Base-by-base conservation (phyloP, 2,888 invertebrate genomes). In the Catocala sponsa region DNA sequence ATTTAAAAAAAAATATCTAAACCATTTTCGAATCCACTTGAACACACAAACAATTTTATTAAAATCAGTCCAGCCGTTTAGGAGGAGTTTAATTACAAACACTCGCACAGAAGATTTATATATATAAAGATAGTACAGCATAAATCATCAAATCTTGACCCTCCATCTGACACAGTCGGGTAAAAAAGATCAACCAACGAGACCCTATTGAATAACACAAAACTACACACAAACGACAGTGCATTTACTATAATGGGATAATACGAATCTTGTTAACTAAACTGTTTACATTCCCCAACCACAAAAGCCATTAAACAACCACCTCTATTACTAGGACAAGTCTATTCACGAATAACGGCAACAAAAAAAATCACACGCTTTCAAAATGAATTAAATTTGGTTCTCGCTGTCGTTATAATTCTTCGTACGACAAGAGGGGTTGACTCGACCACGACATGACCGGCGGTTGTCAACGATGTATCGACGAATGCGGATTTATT, bases 401-500 rank as follows among this genome's bases (percentile, higher is more conserved):
- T 50, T 55, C 13, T 46, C 35, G 47, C 55, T 55, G 55, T 46
- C 60, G 43, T 68, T 78, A 81, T 81, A 79, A 73, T 71, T 57
- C 72, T 63, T 80, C 77, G 72, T 72, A 33, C 38, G 55, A 61
- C 56, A 50, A 43, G 52, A 32, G 50, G 65, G 64, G 59, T 51
- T 58, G 59, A 59, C 55, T 56, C 61, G 65, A 69, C 71, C 78
- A 55, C 65, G 67, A 70, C 61, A 59, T 58, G 73, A 71, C 78
- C 77, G 62, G 65, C 65, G 59, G 65, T 66, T 74, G 63, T 63
- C 69, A 68, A 54, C 69, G 70, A 75, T 71, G 77, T 75, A 76
- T 76, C 73, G 76, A 71, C 64, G 70, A 70, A 54, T 66, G 48
- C 56, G 64, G 70, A 71, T 74, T 72, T 71, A 78, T 73, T 63